Evolutionary conservation across 2,113 vertebrate genomes (phyloP).

Genomic region (Narcine bancroftii): DNA sequence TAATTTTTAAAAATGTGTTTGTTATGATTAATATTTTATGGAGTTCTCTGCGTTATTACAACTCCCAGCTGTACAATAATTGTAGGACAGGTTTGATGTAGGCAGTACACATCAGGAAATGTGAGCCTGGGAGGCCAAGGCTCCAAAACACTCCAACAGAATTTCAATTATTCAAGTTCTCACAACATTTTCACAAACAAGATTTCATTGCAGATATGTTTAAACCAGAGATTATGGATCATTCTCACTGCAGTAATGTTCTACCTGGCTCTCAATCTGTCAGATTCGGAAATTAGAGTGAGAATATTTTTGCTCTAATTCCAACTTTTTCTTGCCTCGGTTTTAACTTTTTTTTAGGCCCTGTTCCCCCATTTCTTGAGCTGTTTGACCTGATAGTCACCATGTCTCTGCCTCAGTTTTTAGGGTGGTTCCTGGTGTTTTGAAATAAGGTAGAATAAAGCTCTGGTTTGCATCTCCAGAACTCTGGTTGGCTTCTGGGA

Average conservation of each 20-base stretch:
- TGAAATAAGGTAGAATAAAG: too few species aligned
- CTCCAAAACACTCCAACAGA: neutral
- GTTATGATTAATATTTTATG: constrained; percentile 36
- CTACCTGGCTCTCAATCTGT: too few species aligned
- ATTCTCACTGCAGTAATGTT: neutral
- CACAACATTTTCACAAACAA: neutral
- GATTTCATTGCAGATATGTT: neutral
- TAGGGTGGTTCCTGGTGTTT: too few species aligned
- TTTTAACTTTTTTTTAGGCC: too few species aligned
- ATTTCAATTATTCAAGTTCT: neutral
- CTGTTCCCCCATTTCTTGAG: neutral
- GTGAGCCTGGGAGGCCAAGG: neutral
- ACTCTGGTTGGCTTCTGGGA: too few species aligned
- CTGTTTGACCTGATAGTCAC: neutral
- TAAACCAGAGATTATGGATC: neutral
- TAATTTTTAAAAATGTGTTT: constrained; percentile 23
- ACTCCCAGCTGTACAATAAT: constrained; percentile 27
- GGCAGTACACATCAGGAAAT: neutral
- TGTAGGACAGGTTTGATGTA: neutral
- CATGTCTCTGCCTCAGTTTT: too few species aligned
- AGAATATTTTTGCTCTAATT: too few species aligned
- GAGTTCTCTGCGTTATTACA: constrained; percentile 28
- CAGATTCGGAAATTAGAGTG: too few species aligned
- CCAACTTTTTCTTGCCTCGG: too few species aligned
- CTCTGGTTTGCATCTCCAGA: too few species aligned